These are phyloP conservation scores for Plagiodera versicolora DNA, from an alignment of 2,888 invertebrate species.

Conservation along the genomic window DNA sequence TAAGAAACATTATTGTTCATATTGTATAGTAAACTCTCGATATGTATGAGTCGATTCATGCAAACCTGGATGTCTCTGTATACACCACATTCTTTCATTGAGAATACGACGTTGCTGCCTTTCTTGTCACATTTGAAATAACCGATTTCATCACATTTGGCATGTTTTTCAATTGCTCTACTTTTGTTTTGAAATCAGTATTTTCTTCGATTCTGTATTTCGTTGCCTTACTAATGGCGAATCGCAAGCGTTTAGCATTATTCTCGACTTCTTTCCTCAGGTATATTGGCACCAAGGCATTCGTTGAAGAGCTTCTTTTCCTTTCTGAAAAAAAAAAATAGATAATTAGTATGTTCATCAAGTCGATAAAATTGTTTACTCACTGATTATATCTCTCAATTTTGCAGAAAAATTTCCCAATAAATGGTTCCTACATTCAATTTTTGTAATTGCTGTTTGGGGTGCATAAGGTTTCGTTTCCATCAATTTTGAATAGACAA, in stretches of 20 bases:
- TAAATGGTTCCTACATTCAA: slow-evolving; percentile 26
- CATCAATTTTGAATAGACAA: slow-evolving; percentile 15
- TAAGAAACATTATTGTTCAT: not conserved
- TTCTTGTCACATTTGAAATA: not conserved
- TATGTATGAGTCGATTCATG: too few species aligned
- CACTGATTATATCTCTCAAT: slow-evolving; percentile 10
- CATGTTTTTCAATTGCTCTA: not conserved
- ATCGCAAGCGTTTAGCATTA: too few species aligned
- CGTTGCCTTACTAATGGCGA: slow-evolving; percentile 10
- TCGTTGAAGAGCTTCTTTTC: too few species aligned
- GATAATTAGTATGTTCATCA: slow-evolving; percentile 4
- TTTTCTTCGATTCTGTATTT: slow-evolving; percentile 5
- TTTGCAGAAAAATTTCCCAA: slow-evolving; percentile 21
- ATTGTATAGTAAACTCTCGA: not conserved
- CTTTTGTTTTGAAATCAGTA: not conserved
- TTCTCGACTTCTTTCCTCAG: too few species aligned
- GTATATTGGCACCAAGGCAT: too few species aligned
- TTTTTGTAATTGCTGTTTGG: slow-evolving; percentile 18
- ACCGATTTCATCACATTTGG: not conserved
- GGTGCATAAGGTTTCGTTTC: slow-evolving; percentile 16
- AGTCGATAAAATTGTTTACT: too few species aligned
- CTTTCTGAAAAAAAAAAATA: not conserved
- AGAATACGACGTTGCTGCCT: not conserved
- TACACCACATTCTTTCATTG: too few species aligned
- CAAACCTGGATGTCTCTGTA: too few species aligned